Evolutionary conservation across 2,113 vertebrate species (phyloP).

Genomic region (Sarotherodon lohbergeri): DNA sequence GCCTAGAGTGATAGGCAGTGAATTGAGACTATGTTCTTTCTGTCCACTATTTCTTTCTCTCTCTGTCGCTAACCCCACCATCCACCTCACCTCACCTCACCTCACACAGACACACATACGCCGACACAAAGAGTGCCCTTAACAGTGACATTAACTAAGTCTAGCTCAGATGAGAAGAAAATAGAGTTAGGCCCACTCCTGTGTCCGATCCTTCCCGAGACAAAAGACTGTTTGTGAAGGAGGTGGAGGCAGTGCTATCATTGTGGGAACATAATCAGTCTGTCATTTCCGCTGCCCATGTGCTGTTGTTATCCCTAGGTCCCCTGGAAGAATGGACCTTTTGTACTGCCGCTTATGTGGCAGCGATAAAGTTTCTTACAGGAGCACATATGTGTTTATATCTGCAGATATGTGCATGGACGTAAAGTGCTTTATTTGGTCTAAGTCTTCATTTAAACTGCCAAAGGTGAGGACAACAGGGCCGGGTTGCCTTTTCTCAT

Average conservation of each 20-base stretch:
- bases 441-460: slow-evolving; percentile 74
- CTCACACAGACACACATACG: not conserved
- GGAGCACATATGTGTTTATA: slow-evolving; percentile 88
- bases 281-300: slow-evolving; percentile 90
- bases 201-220: slow-evolving; percentile 69
- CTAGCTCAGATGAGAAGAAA: slow-evolving; percentile 32
- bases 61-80: not conserved
- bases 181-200: slow-evolving; percentile 34
- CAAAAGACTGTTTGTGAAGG: slow-evolving; percentile 89
- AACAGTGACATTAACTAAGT: slow-evolving; percentile 46
- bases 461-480: slow-evolving; percentile 57
- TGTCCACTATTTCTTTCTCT: not conserved
- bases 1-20: slow-evolving; percentile 66
- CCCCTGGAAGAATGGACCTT: slow-evolving; percentile 87
- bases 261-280: slow-evolving; percentile 94
- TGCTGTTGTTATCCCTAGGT: slow-evolving; percentile 81
- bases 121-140: slow-evolving; percentile 12
- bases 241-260: slow-evolving; percentile 85
- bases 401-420: slow-evolving; percentile 84
- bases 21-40: slow-evolving; percentile 6
- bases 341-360: slow-evolving; percentile 84
- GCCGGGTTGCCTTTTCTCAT: slow-evolving; percentile 10
- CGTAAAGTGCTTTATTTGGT: slow-evolving; percentile 83
- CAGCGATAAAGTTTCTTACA: slow-evolving; percentile 89
- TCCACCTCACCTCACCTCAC: not conserved